phyloP scores from a whole-genome alignment of 2,113 vertebrate species.

The Hydrolagus affinis region DNA sequence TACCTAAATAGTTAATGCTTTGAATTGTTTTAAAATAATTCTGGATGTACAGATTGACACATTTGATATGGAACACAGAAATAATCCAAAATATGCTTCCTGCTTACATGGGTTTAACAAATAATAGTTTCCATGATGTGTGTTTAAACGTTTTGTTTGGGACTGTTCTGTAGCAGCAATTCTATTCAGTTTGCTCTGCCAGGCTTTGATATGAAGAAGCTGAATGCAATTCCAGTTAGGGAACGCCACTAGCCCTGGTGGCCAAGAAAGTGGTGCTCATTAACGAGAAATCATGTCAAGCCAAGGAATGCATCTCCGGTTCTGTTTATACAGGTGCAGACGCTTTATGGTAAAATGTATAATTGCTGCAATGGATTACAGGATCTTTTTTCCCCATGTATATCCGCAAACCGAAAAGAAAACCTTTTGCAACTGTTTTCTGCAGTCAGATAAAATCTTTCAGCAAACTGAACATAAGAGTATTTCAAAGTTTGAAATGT shows the following conservation, averaged over 20 bases:
- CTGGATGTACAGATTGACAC: too few species aligned
- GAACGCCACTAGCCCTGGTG: not conserved
- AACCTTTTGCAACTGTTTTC: not conserved
- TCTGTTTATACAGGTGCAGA: conserved; percentile 26
- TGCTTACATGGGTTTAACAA: not conserved
- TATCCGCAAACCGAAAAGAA: conserved; percentile 10
- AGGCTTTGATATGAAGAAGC: not conserved
- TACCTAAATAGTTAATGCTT: not conserved
- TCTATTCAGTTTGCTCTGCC: not conserved
- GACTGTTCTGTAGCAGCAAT: not conserved
- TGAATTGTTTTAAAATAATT: not conserved
- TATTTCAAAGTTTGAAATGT: not conserved
- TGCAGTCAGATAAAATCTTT: not conserved
- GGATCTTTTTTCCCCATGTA: conserved; percentile 22
- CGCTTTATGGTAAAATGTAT: not conserved
- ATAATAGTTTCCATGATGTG: not conserved
- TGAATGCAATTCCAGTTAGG: too few species aligned
- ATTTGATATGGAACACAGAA: too few species aligned
- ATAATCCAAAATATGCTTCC: not conserved
- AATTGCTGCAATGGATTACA: not conserved
- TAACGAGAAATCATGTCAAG: conserved; percentile 26
- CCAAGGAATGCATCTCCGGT: conserved; percentile 11
- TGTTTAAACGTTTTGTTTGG: not conserved
- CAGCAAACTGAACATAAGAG: not conserved
- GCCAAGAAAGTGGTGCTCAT: not conserved